Base-by-base conservation (phyloP, 2,113 vertebrate genomes). In the Eretmochelys imbricata region DNA sequence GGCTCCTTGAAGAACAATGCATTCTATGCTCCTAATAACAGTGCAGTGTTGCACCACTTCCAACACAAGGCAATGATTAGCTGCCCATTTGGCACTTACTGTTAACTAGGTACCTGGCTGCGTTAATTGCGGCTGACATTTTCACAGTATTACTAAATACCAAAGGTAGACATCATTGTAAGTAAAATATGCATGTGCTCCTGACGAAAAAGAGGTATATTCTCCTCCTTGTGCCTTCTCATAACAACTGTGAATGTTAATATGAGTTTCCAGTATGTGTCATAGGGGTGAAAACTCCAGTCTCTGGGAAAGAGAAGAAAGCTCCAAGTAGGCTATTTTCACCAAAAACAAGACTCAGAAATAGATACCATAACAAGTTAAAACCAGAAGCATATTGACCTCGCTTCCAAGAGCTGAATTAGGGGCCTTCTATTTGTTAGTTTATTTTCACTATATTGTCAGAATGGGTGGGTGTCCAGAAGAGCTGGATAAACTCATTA, bases 11-110 rank as follows among this genome's bases (percentile, higher is more conserved):
- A 95, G 94, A 91, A 42, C 69, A 89, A 35, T 94, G 84, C 91
- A 96, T 95, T 95, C 95, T 97, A 92, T 89, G 89, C 80, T 96
- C 85, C 88, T 35, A 82, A 31, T 84, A 76, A 95, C 91, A 86
- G 88, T 69, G 88, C 84, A 10, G 53, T 80, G 94, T 96, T 92
- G 91, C 82, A 85, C 25, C 50, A n/a, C 75, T 89, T 51, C 84
- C 75, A 93, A 85, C 85, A 94, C 0, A 81, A 80, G 85, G 75
- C 57, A 96, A 89, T 75, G 95, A 92, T 95, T 96, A 94, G 79
- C 79, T 91, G 65, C 42, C 87, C 85, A 75, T 87, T 25, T 81
- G 91, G 84, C 88, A 85, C 80, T 94, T 97, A 78, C 89, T 91
- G 54, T 89, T 95, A 91, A 97, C 88, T 72, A 92, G 93, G 80